phyloP scores from a whole-genome alignment of 1,140 invertebrate species.

The Cydia splendana region DNA sequence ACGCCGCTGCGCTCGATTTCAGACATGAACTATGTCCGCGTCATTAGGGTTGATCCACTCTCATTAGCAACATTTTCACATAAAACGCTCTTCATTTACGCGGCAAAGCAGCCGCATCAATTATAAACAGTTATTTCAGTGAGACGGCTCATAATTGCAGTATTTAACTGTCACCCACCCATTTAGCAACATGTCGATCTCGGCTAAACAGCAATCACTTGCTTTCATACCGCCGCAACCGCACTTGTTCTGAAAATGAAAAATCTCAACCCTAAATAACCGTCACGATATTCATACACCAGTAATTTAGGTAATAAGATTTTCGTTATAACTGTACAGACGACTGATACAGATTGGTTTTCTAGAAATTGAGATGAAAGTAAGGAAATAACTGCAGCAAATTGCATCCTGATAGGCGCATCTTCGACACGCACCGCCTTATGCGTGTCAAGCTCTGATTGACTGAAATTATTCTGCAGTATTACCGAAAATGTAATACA shows the following conservation, averaged over 20 bases:
- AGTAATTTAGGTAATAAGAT: slow-evolving; percentile 28
- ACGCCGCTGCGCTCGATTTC: slow-evolving; percentile 58
- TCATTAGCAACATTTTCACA: slow-evolving; percentile 71
- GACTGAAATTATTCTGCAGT: slow-evolving; percentile 40
- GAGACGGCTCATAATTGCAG: slow-evolving; percentile 57
- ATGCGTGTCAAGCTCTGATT: slow-evolving; percentile 29
- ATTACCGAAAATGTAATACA: slow-evolving; percentile 43
- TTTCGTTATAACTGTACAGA: slow-evolving; percentile 26
- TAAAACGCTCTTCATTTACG: slow-evolving; percentile 61
- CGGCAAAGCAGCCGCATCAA: slow-evolving; percentile 56
- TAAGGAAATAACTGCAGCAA: slow-evolving; percentile 28
- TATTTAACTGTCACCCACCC: slow-evolving; percentile 61
- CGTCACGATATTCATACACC: not conserved
- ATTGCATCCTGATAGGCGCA: slow-evolving; percentile 27
- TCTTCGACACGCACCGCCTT: slow-evolving; percentile 31
- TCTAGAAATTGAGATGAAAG: slow-evolving; percentile 28
- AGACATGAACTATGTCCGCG: slow-evolving; percentile 58
- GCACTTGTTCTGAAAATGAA: slow-evolving; percentile 25
- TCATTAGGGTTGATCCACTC: slow-evolving; percentile 58
- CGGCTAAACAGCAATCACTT: slow-evolving; percentile 43
- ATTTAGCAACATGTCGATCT: slow-evolving; percentile 56
- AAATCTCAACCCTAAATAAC: slow-evolving; percentile 29
- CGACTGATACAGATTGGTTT: slow-evolving; percentile 29
- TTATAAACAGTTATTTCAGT: slow-evolving; percentile 68
- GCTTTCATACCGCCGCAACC: slow-evolving; percentile 31